Percentiles rank a stretch among this genome's conserved stretches.
Conservation (phyloP, 2,113 vertebrate genomes). For the Dipodomys merriami region DNA sequence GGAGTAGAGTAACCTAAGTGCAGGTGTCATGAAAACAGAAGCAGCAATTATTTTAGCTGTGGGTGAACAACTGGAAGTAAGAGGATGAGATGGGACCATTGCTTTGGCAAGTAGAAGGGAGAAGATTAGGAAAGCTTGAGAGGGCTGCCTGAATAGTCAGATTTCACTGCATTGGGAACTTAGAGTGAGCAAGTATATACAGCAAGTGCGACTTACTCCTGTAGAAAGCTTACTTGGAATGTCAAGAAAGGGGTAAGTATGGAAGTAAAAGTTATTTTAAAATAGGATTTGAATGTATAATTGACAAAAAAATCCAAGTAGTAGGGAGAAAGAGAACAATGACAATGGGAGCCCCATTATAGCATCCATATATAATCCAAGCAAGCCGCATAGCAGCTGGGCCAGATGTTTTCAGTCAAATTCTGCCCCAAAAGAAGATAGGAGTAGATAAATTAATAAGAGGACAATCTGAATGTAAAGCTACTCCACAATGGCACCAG, state of each 20-base stretch:
- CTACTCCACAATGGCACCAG: background rate
- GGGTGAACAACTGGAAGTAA: background rate
- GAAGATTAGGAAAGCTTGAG: background rate
- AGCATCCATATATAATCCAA: background rate
- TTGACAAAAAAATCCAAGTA: background rate
- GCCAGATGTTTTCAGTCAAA: background rate
- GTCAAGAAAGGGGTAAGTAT: background rate
- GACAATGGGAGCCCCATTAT: fast-evolving
- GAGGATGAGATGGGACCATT: background rate
- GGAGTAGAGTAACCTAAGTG: background rate
- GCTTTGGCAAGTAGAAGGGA: background rate
- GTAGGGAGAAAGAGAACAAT: background rate
- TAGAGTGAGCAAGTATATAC: background rate
- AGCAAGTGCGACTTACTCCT: background rate
- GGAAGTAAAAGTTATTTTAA: background rate
- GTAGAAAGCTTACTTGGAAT: background rate
- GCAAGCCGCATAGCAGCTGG: background rate
- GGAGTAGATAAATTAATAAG: background rate
- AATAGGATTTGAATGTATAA: background rate
- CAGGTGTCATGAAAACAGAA: background rate
- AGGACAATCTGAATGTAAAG: background rate
- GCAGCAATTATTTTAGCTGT: background rate
- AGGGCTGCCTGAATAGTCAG: background rate
- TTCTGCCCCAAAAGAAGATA: too few species aligned
- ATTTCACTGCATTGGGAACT: background rate